A percentile compares a stretch with the other conserved stretches of the same genome.
Conservation (phyloP, 2,113 vertebrate species). For the Tenrec ecaudatus region DNA sequence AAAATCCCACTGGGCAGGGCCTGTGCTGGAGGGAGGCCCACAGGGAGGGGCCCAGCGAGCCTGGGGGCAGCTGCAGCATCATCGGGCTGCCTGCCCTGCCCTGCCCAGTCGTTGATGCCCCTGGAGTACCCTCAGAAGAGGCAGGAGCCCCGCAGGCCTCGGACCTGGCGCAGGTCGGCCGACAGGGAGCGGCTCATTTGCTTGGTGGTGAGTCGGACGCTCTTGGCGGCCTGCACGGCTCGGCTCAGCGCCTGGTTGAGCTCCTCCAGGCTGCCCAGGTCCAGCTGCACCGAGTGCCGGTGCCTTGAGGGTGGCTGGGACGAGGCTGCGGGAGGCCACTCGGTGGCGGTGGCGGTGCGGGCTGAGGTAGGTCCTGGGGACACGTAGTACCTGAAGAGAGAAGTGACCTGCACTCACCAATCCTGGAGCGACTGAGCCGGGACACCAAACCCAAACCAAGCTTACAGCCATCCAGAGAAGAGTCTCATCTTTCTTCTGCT, state of each 20-base stretch:
- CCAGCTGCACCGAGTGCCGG: slow-evolving; percentile 67
- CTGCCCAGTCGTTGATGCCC: accelerated
- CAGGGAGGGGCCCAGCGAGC: accelerated
- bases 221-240: slow-evolving; percentile 87
- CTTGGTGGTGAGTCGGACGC: slow-evolving; percentile 84
- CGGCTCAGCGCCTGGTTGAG: slow-evolving; percentile 85
- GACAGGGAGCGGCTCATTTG: slow-evolving; percentile 89
- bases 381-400: slow-evolving; percentile 86
- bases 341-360: neutral
- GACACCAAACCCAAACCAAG: too few relatives aligned
- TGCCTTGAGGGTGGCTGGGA: accelerated
- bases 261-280: slow-evolving; percentile 73
- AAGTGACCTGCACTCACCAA: accelerated
- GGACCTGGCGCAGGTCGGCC: slow-evolving; percentile 83
- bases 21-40: neutral
- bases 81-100: accelerated
- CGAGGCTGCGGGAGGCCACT: neutral
- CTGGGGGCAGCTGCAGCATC: accelerated
- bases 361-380: slow-evolving; percentile 82
- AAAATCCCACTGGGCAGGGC: neutral
- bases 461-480: too few relatives aligned
- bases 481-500: too few relatives aligned
- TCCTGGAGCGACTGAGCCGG: accelerated
- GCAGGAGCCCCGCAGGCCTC: slow-evolving; percentile 84
- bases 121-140: slow-evolving; percentile 83